Evolutionary conservation across 2,888 invertebrate genomes (phyloP), one percentile per base, ranked within the genome.

Genomic region (Agonopterix alstromeriana): DNA sequence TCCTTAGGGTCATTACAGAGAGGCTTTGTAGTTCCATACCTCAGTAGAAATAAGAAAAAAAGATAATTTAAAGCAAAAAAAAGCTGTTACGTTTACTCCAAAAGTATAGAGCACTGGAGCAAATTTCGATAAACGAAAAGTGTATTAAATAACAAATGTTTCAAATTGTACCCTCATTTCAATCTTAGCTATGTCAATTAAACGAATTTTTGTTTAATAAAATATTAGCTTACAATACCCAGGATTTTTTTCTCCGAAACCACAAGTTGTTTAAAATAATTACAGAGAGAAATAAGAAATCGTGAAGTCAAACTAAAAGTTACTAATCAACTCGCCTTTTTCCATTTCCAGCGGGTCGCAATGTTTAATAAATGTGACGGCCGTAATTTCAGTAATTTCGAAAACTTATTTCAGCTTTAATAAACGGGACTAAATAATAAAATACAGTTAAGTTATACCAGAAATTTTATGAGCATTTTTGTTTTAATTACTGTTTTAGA

Each of bases 381-480:
- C 27, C 5, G 27, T 27, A 27, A 27, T 27, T 27, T 27, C 27
- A 27, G 38, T 38, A 10, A 38, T 38, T 38, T n/a, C 38, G 38
- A 38, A 38, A 38, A 38, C n/a, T 38, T 38, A 38, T n/a, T 43
- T 41, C 47, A 36, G 49, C 47, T 48, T 47, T 50, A 52, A 52
- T 48, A 47, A 49, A 45, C 41, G 43, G 49, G 49, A 54, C 55
- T 58, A 62, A 63, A 56, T 54, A 60, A 67, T 58, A 58, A 56
- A 27, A 56, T 51, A 55, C 47, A 48, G 54, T 51, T 48, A 55
- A 60, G 53, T 58, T 61, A 51, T 48, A 56, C 42, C 48, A 46
- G 55, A 55, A 54, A 58, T 60, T 65, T 67, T 57, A 67, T 52
- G 51, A 61, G 63, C 58, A 64, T 63, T 70, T 73, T 70, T 72